Conservation (phyloP, 1,140 invertebrate species). For the Myzus persicae region DNA sequence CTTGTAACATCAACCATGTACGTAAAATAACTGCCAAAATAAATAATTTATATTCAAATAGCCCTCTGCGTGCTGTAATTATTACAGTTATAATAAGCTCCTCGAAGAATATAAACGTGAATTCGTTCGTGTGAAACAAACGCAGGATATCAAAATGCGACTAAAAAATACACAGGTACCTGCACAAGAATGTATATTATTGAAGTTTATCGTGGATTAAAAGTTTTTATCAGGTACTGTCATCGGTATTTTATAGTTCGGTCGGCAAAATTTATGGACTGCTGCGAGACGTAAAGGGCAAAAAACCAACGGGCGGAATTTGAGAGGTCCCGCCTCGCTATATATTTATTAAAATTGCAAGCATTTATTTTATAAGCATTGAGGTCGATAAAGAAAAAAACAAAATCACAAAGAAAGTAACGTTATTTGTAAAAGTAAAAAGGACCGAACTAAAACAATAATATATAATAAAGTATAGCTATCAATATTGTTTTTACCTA, state of each 20-base stretch:
- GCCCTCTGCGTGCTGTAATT: not conserved
- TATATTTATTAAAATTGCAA: constrained; percentile 24
- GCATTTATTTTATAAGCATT: constrained; percentile 3
- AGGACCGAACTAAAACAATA: not conserved
- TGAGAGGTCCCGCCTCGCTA: not conserved
- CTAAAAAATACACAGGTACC: not conserved
- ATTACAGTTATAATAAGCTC: not conserved
- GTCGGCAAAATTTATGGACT: constrained; percentile 46
- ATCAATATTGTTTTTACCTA: too few relatives aligned
- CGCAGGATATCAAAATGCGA: not conserved
- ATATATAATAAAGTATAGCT: not conserved
- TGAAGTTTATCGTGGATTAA: constrained; percentile 17
- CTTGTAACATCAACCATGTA: not conserved
- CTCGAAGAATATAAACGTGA: not conserved
- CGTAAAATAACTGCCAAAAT: not conserved
- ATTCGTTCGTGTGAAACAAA: not conserved
- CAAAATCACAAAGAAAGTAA: not conserved
- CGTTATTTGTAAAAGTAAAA: not conserved
- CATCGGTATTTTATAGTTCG: constrained; percentile 45
- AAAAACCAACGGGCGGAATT: constrained; percentile 32
- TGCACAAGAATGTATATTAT: not conserved
- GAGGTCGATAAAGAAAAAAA: not conserved
- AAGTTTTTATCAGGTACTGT: constrained; percentile 35
- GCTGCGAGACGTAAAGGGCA: constrained; percentile 26
- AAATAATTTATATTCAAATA: not conserved